Evolutionary conservation across 2,113 vertebrate genomes (phyloP).

Genomic region (Archilochus colubris): DNA sequence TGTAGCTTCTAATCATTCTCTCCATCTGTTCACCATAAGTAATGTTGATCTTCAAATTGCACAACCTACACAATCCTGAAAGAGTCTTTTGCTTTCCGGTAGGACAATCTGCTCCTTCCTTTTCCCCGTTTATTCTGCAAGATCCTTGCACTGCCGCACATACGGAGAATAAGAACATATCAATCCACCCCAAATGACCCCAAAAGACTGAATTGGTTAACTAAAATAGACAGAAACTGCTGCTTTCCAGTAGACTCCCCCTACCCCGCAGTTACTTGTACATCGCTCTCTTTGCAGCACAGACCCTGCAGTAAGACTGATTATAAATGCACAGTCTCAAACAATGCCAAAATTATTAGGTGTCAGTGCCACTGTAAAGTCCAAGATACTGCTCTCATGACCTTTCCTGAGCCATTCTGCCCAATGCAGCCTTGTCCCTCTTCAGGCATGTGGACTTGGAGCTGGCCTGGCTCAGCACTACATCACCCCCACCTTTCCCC

Average conservation of each 20-base stretch:
- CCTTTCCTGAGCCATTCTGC: neutral
- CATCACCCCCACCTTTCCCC: neutral
- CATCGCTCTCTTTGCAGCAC: neutral
- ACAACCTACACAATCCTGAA: slow-evolving; percentile 69
- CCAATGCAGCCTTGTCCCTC: neutral
- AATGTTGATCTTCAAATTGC: slow-evolving; percentile 70
- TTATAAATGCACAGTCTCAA: rapidly evolving
- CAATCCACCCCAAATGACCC: slow-evolving; percentile 46
- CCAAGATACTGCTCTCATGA: neutral
- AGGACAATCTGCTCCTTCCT: slow-evolving; percentile 65
- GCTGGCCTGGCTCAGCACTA: rapidly evolving
- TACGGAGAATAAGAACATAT: slow-evolving; percentile 43
- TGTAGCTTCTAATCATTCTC: slow-evolving; percentile 69
- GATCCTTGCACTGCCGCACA: neutral
- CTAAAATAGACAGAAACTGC: slow-evolving; percentile 20
- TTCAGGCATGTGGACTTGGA: neutral
- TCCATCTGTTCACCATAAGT: slow-evolving; percentile 71
- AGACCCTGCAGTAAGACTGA: neutral
- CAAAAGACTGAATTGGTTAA: slow-evolving; percentile 37
- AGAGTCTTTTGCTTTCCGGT: slow-evolving; percentile 54
- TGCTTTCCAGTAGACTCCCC: neutral
- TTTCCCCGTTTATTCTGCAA: slow-evolving; percentile 41
- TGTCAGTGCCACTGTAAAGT: neutral
- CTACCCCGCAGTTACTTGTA: neutral
- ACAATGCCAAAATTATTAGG: neutral